Evolutionary conservation across 2,113 vertebrate species (phyloP), one percentile per base, ranked within the genome.

Genomic region (Bambusicola thoracicus): DNA sequence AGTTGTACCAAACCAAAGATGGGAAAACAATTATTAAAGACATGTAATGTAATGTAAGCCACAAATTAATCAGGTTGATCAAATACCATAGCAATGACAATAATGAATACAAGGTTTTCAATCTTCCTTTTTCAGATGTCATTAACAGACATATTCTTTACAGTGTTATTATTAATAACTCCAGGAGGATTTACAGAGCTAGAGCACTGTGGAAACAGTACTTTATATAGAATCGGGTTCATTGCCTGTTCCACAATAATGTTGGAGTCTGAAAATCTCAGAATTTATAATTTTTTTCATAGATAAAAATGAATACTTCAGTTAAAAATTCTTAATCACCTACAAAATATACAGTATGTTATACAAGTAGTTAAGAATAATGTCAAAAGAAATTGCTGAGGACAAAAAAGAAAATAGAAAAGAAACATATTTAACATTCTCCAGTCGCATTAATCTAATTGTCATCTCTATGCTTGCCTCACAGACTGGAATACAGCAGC

Each of bases 401-500:
- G 36, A 77, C 34, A 56, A 56, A 65, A 44, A 74, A n/a, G 6
- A 70, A 56, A 74, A 78, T 1, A 44, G 24, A 46, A 85, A 55
- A 62, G 6, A 65, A 30, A 62, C 1, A 34, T 56, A 10, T 30
- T 63, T 68, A 55, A 43, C n/a, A 61, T 36, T 59, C 19, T 46
- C 8, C 5, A 66, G 1, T 34, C 13, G 65, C 30, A 11, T 61
- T 53, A 89, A 69, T 38, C 59, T 89, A 53, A 81, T 2, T 22
- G 55, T 82, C 30, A 38, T 21, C 38, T 77, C 34, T 92, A 14
- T 92, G 34, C 32, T 95, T 75, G 81, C 70, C 87, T 93, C 40
- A 13, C 94, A 99, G 99, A 81, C 97, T 95, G 99, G 99, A 87
- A 99, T 98, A 97, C 97, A 97, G 85, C 98, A 99, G 91, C 98